Conservation (phyloP, 2,113 vertebrate species). For the Regulus satrapa region DNA sequence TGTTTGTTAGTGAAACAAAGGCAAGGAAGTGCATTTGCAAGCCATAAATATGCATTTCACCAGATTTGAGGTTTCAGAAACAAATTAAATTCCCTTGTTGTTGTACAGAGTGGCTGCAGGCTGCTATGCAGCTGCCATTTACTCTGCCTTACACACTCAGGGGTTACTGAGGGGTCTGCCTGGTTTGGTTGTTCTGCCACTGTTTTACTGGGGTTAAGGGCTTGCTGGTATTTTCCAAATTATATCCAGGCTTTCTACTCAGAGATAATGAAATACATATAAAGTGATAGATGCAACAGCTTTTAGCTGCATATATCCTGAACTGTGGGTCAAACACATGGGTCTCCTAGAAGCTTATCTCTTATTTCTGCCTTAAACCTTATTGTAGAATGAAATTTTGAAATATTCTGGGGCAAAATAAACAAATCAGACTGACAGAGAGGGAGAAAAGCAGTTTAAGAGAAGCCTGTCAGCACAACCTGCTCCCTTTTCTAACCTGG, state of each 20-base stretch:
- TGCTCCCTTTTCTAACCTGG: conserved; percentile 56
- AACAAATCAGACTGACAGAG: conserved; percentile 36
- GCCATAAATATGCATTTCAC: background rate
- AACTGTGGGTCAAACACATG: background rate
- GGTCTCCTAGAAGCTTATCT: background rate
- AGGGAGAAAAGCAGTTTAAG: conserved; percentile 6
- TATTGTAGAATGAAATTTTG: background rate
- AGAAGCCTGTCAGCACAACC: conserved; percentile 38
- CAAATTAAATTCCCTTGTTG: background rate
- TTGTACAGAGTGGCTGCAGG: background rate
- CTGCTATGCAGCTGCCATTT: background rate
- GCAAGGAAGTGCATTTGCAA: background rate
- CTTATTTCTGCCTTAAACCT: background rate
- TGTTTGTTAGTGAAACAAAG: background rate
- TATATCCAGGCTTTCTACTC: background rate
- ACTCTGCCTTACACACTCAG: background rate
- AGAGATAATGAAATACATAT: background rate
- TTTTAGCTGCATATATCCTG: background rate
- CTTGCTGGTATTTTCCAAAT: background rate
- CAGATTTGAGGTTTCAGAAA: background rate
- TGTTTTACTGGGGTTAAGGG: background rate
- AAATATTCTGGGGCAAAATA: conserved; percentile 20
- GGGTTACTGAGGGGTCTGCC: background rate
- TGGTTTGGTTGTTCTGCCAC: background rate
- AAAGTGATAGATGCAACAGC: background rate